phyloP scores from a whole-genome alignment of 2,113 vertebrate species.

The Lota lota region DNA sequence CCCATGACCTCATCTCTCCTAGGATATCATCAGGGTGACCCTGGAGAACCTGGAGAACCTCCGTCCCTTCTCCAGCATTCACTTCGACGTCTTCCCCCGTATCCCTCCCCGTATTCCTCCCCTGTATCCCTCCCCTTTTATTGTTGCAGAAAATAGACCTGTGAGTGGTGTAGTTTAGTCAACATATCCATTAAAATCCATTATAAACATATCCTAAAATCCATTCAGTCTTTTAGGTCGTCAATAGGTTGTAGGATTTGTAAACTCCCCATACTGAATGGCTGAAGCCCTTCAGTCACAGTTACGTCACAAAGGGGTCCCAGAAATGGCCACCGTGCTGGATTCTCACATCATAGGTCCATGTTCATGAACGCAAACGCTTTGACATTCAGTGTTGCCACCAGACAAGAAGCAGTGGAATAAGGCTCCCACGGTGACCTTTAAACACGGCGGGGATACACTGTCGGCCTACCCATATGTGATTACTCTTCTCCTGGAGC shows the following conservation, averaged over 20 bases:
- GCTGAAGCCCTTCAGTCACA: too few relatives aligned
- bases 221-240: too few relatives aligned
- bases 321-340: not conserved
- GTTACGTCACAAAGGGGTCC: too few relatives aligned
- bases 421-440: slow-evolving; percentile 38
- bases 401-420: slow-evolving; percentile 65
- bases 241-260: too few relatives aligned
- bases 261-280: too few relatives aligned
- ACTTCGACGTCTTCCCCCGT: slow-evolving; percentile 73
- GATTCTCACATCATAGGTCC: not conserved
- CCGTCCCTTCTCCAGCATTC: slow-evolving; percentile 62
- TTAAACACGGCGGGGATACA: slow-evolving; percentile 21
- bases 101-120: slow-evolving; percentile 40
- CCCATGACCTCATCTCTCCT: not conserved
- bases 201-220: too few relatives aligned
- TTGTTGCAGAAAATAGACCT: not conserved
- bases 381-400: slow-evolving; percentile 20
- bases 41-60: slow-evolving; percentile 67
- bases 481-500: slow-evolving; percentile 60
- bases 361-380: not conserved
- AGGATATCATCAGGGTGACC: slow-evolving; percentile 69
- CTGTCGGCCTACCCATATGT: slow-evolving; percentile 52
- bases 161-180: not conserved
- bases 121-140: not conserved
- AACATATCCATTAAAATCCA: not conserved